Evolutionary conservation across 64 coral and sea anemone genomes (phyloP), one percentile per base, ranked within the genome.

Genomic region (Pocillopora verrucosa): DNA sequence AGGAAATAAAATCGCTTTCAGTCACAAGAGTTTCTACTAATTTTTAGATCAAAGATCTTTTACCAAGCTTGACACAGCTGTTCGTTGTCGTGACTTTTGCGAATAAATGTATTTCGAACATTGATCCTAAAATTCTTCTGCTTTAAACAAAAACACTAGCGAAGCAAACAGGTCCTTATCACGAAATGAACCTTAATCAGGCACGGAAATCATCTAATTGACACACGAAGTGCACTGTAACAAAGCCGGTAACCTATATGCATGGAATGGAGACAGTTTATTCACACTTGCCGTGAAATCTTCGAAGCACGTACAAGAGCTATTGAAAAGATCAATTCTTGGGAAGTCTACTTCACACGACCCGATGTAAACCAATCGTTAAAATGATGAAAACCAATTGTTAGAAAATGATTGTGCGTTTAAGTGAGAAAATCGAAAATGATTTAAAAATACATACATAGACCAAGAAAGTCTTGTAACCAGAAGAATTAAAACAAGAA

Each of bases 181-280:
- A 72, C 37, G 63, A 11, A 58, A 72, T 11, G 63, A 19, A 25
- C 25, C 19, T 12, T 51, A 34, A 72, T 72, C 10, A 57, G 36
- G 60, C 9, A 4, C 17, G 60, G 10, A 85, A 85, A 72, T 72
- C 72, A 65, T 85, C 56, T 72, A 85, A 85, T 15, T 72, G 72
- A 85, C 61, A 20, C 4, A 19, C 34, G 64, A 30, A 51, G 56
- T 56, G 82, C 19, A 41, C 16, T 38, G 3, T 36, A 62, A 11
- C 82, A 24, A 70, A 24, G 67, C 19, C 30, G 30, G 25, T 24
- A 25, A 24, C 67, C 20, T 24, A 26, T 70, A n/a, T n/a, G 67
- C 9, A 26, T 70, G 41, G 41, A 51, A 51, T 70, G 25, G 9
- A 70, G 10, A n/a, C 20, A 70, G 20, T 26, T 70, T 11, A 70